Percentiles rank a stretch among this genome's conserved stretches.
These are phyloP conservation scores for Hassar affinis DNA, from an alignment of 2,113 vertebrate species.

Conservation along the genomic window DNA sequence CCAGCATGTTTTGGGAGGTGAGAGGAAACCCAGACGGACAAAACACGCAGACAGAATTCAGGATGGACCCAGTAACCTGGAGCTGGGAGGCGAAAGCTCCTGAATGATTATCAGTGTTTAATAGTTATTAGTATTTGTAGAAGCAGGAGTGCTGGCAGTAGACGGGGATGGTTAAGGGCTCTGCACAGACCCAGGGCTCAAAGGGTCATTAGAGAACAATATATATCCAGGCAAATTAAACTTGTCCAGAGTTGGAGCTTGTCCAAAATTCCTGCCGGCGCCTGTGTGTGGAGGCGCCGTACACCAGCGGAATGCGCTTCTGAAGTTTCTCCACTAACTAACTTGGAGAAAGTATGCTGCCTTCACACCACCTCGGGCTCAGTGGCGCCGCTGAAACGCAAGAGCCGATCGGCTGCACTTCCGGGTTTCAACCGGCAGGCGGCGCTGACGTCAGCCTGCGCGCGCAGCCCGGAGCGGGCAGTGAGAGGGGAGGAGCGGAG, in stretches of 20 bases:
- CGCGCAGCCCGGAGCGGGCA: slow-evolving; percentile 26
- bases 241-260: neutral
- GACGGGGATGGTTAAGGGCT: neutral
- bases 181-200: neutral
- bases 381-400: neutral
- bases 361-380: neutral
- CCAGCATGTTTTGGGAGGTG: neutral
- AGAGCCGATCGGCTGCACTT: slow-evolving; percentile 41
- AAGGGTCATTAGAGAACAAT: neutral
- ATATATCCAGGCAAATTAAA: neutral
- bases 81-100: neutral
- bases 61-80: neutral
- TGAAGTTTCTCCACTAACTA: neutral
- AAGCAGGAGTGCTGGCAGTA: too few relatives aligned
- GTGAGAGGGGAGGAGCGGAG: slow-evolving; percentile 72
- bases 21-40: neutral
- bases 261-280: neutral
- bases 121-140: neutral
- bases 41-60: neutral
- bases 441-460: slow-evolving; percentile 64
- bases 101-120: neutral
- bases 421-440: slow-evolving; percentile 48
- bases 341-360: neutral
- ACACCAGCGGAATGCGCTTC: neutral
- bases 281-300: neutral